Conservation (phyloP, 92 coral and sea anemone genomes). For the Palythoa grandis region DNA sequence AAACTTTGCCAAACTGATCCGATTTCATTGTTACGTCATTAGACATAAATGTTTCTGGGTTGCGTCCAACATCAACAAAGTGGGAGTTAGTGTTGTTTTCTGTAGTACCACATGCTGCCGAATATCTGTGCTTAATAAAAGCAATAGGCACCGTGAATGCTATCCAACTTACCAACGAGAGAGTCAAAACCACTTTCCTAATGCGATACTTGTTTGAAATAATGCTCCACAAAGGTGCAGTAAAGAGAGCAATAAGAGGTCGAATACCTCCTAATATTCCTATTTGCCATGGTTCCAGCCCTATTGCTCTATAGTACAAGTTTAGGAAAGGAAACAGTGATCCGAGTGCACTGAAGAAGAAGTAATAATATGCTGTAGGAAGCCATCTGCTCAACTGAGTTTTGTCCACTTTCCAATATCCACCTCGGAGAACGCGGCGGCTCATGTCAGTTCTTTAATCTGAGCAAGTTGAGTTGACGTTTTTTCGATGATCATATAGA, state of each 20-base stretch:
- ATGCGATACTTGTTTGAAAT: slow-evolving; percentile 70
- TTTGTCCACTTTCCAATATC: slow-evolving; percentile 71
- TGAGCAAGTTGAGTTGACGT: too few relatives aligned
- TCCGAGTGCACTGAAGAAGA: slow-evolving; percentile 86
- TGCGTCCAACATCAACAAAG: background rate
- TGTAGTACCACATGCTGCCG: slow-evolving; percentile 44
- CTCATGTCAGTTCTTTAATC: slow-evolving; percentile 36
- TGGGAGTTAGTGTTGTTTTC: slow-evolving; percentile 27
- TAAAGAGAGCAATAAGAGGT: slow-evolving; percentile 71
- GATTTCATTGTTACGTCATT: slow-evolving; percentile 20
- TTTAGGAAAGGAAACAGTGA: slow-evolving; percentile 81
- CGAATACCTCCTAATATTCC: slow-evolving; percentile 89
- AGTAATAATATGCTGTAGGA: slow-evolving; percentile 73
- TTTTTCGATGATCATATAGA: too few relatives aligned
- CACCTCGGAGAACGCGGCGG: slow-evolving; percentile 51
- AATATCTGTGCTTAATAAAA: slow-evolving; percentile 56
- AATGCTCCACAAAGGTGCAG: slow-evolving; percentile 83
- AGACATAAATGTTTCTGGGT: background rate
- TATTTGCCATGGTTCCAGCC: slow-evolving; percentile 86
- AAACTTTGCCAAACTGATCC: slow-evolving; percentile 29
- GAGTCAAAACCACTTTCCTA: slow-evolving; percentile 66
- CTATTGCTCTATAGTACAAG: slow-evolving; percentile 75
- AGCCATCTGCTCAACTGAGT: slow-evolving; percentile 68
- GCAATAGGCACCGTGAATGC: slow-evolving; percentile 68
- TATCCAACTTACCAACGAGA: slow-evolving; percentile 78